Conservation (phyloP, 2,888 invertebrate species). For the Monochamus alternatus region DNA sequence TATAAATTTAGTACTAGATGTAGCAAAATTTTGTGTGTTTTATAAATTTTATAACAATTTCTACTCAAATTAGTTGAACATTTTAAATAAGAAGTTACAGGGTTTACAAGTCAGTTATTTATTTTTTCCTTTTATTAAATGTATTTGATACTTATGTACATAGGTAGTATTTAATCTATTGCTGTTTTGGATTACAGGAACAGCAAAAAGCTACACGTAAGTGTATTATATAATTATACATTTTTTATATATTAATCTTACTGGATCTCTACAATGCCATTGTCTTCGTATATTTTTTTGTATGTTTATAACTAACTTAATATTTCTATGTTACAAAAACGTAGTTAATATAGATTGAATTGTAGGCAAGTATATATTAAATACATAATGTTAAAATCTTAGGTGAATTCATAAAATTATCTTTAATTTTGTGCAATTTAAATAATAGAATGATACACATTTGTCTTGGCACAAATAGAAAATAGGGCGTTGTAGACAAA, state of each 20-base stretch:
- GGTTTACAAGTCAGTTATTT: constrained; percentile 62
- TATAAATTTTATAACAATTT: constrained; percentile 64
- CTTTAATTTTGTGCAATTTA: constrained; percentile 46
- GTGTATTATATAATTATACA: constrained; percentile 47
- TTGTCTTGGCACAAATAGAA: constrained; percentile 54
- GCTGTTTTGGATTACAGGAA: constrained; percentile 37
- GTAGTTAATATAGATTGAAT: constrained; percentile 54
- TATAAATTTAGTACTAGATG: constrained; percentile 56
- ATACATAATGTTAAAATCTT: constrained; percentile 20
- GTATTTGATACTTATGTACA: constrained; percentile 58
- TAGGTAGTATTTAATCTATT: constrained; percentile 54
- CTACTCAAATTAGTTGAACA: constrained; percentile 59
- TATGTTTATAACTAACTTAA: constrained; percentile 63
- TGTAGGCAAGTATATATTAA: constrained; percentile 51
- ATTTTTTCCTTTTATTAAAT: constrained; percentile 50
- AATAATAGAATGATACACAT: constrained; percentile 40
- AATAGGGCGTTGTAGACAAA: constrained; percentile 58
- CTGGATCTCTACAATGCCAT: constrained; percentile 69
- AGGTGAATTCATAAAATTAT: constrained; percentile 26
- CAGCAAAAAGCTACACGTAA: constrained; percentile 40
- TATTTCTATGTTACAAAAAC: constrained; percentile 53
- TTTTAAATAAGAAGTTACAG: constrained; percentile 60
- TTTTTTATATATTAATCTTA: constrained; percentile 55
- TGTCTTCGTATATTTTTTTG: constrained; percentile 60
- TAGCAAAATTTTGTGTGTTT: constrained; percentile 64